These are phyloP conservation scores for Dolomedes plantarius DNA, from an alignment of 2,888 invertebrate species.

Conservation along the genomic window DNA sequence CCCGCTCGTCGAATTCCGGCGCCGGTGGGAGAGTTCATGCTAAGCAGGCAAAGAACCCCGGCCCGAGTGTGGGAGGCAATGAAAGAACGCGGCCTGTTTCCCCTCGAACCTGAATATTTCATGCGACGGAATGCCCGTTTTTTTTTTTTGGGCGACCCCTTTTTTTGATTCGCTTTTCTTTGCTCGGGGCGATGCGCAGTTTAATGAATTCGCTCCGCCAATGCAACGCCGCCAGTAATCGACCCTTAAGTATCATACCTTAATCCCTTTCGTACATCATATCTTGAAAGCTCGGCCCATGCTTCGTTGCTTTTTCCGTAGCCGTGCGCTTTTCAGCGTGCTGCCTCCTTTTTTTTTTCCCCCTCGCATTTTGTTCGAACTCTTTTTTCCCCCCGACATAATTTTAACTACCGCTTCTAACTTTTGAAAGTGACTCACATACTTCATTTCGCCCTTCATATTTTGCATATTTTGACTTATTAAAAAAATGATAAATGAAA, in stretches of 20 bases:
- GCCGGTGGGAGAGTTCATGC: conserved; percentile 58
- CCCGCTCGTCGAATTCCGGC: conserved; percentile 25
- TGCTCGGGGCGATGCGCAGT: conserved; percentile 42
- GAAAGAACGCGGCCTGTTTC: conserved; percentile 51
- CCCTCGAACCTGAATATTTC: conserved; percentile 68
- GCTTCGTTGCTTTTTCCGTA: conserved; percentile 55
- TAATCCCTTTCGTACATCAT: conserved; percentile 65
- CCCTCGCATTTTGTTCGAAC: conserved; percentile 25
- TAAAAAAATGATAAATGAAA: conserved; percentile 69
- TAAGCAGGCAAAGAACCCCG: conserved; percentile 56
- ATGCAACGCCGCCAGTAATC: conserved; percentile 53
- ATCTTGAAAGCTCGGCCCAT: conserved; percentile 53
- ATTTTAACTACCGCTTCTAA: conserved; percentile 54
- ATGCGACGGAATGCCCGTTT: conserved; percentile 49
- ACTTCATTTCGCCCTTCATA: conserved; percentile 67
- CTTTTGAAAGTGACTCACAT: conserved; percentile 64
- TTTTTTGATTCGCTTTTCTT: conserved; percentile 48
- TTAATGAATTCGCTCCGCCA: conserved; percentile 60
- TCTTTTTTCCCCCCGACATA: conserved; percentile 20
- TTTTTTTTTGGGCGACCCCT: too few species aligned
- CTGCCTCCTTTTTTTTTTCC: conserved; percentile 29
- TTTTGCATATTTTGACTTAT: conserved; percentile 64
- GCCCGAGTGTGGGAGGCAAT: conserved; percentile 61
- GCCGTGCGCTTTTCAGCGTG: conserved; percentile 28
- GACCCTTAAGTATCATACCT: conserved; percentile 65